Percentiles rank a stretch among this genome's conserved stretches.
Conservation (phyloP, 30 jellyfish, hydroid and myxozoan genomes). For the Pelagia noctiluca region DNA sequence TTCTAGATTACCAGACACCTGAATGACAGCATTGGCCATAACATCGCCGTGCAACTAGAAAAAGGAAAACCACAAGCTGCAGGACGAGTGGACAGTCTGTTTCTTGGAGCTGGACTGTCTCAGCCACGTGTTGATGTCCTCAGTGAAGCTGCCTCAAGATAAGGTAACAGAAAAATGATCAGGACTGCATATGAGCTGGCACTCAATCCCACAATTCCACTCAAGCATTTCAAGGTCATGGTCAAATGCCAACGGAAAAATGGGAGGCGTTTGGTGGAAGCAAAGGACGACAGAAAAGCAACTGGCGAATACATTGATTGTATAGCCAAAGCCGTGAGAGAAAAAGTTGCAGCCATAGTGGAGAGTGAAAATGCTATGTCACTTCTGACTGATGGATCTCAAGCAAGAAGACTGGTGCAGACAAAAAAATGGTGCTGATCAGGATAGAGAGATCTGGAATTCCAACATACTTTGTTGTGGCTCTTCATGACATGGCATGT, state of each 20-base stretch:
- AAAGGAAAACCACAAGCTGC: too few relatives aligned
- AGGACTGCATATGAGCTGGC: slow-evolving; percentile 46
- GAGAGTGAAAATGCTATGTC: slow-evolving; percentile 18
- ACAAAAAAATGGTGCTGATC: slow-evolving; percentile 59
- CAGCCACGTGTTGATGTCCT: too few relatives aligned
- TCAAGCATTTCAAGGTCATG: slow-evolving; percentile 22
- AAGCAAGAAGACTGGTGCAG: slow-evolving; percentile 54
- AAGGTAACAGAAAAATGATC: background rate
- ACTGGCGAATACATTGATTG: slow-evolving; percentile 17
- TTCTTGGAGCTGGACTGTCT: too few relatives aligned
- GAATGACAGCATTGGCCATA: too few relatives aligned
- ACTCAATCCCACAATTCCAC: slow-evolving; percentile 52
- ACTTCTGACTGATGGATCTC: slow-evolving; percentile 39
- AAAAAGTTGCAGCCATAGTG: slow-evolving; percentile 37
- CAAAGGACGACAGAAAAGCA: slow-evolving; percentile 36
- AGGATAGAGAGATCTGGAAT: slow-evolving; percentile 47
- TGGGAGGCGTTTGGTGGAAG: slow-evolving; percentile 43
- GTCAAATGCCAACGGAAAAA: slow-evolving; percentile 32
- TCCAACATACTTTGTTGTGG: slow-evolving; percentile 6
- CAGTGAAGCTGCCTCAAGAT: too few relatives aligned
- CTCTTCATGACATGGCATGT: slow-evolving; percentile 26
- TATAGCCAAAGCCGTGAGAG: slow-evolving; percentile 31
- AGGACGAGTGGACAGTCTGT: too few relatives aligned
- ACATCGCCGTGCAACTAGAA: too few relatives aligned
- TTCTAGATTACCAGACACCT: too few relatives aligned